Conservation (phyloP, 1,140 invertebrate genomes). For the Cyclina sinensis region DNA sequence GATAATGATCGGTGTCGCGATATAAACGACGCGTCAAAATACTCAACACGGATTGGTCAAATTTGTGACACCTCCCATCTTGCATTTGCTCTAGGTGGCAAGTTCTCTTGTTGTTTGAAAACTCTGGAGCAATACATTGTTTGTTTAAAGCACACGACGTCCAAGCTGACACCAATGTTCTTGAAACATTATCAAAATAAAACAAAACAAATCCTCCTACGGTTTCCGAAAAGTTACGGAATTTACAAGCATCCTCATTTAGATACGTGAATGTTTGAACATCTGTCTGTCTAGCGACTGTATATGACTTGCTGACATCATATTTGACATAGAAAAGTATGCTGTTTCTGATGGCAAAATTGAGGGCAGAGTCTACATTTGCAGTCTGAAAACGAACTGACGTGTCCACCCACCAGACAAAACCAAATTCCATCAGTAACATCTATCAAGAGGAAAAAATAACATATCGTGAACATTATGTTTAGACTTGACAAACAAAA, state of each 20-base stretch:
- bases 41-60: constrained; percentile 45
- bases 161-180: background rate
- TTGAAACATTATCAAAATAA: constrained; percentile 3
- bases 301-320: background rate
- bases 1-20: background rate
- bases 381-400: background rate
- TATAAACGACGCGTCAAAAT: constrained; percentile 1
- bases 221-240: constrained; percentile 22
- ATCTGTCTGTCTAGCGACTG: constrained; percentile 4
- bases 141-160: constrained; percentile 5
- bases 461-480: too few relatives aligned
- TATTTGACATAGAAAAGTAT: background rate
- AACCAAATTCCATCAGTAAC: constrained; percentile 41
- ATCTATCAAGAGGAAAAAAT: constrained; percentile 34
- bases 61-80: constrained; percentile 28
- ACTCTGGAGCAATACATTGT: constrained; percentile 6
- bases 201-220: background rate
- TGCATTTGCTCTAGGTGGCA: background rate
- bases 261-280: constrained; percentile 13
- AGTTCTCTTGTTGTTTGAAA: background rate
- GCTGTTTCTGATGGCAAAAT: background rate
- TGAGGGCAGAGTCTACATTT: background rate
- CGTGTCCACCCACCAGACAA: constrained; percentile 47
- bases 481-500: too few relatives aligned
- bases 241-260: constrained; percentile 44